A percentile compares a stretch with the other conserved stretches of the same genome.
Evolutionary conservation across 2,888 invertebrate genomes (phyloP).

Genomic region (Julus scandinavius): DNA sequence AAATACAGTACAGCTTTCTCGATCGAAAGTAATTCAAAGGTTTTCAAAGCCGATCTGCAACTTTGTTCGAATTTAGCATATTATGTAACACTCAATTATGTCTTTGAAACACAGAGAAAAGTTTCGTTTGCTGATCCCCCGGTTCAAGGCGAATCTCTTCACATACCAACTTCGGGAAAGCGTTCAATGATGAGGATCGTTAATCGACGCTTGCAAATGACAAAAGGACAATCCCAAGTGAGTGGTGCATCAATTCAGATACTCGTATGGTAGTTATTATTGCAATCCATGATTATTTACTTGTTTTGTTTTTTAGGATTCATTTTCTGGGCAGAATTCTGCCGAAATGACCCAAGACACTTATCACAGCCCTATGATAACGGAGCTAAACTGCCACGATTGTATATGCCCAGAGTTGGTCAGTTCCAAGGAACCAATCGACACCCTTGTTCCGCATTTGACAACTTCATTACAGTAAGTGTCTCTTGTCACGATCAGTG

Average conservation of each 20-base stretch:
- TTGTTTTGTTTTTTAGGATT: background rate
- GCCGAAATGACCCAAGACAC: background rate
- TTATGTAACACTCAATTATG: no score
- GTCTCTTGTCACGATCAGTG: background rate
- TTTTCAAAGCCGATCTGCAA: no score
- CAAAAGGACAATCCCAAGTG: background rate
- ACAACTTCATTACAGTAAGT: background rate
- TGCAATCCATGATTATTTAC: no score
- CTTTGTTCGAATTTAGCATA: no score
- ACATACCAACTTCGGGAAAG: background rate
- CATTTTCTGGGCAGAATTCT: background rate
- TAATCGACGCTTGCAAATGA: background rate
- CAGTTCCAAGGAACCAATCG: constrained; percentile 2
- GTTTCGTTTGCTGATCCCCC: background rate
- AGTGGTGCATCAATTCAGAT: background rate
- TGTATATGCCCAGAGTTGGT: background rate
- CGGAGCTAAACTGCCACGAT: background rate
- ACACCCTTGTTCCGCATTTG: background rate
- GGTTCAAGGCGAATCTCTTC: background rate
- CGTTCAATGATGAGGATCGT: background rate
- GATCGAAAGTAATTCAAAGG: no score
- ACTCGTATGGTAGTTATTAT: no score
- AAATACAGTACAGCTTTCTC: no score
- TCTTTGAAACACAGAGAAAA: background rate
- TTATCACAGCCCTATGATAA: background rate